These are phyloP conservation scores for Pygoscelis adeliae DNA, from an alignment of 2,113 vertebrate genomes.

Conservation along the genomic window DNA sequence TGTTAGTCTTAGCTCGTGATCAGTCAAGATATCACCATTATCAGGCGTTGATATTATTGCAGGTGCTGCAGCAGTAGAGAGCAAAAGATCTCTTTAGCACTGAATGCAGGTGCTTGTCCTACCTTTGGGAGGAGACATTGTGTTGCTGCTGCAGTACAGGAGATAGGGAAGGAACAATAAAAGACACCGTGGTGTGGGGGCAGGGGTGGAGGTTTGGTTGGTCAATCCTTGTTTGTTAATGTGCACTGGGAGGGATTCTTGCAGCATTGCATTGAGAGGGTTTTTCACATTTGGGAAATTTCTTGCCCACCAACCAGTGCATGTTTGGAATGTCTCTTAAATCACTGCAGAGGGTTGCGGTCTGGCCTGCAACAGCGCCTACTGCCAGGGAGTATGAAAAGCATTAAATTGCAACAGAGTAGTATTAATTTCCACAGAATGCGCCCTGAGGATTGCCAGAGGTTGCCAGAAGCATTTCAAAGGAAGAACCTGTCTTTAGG, in stretches of 20 bases:
- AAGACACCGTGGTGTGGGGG: neutral
- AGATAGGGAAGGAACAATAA: neutral
- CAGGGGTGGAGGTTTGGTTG: rapidly evolving
- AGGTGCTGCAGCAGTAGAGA: neutral
- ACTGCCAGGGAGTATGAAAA: neutral
- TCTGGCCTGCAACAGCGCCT: neutral
- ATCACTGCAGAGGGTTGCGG: neutral
- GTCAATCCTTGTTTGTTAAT: neutral
- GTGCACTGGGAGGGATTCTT: neutral
- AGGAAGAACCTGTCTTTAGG: neutral
- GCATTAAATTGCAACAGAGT: neutral
- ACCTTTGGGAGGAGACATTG: neutral
- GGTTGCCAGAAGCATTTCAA: neutral
- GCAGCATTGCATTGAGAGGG: neutral
- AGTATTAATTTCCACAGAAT: neutral
- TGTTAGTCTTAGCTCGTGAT: neutral
- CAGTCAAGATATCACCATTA: neutral
- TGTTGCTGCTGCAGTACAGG: neutral
- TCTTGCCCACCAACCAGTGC: neutral
- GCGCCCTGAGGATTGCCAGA: neutral
- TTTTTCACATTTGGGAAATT: neutral
- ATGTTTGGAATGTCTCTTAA: neutral
- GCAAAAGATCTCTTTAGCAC: neutral
- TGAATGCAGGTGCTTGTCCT: neutral
- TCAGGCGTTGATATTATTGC: neutral